Conservation (phyloP, 2,797 vertebrate genomes). For the Lepidocolaptes lacrymiger region DNA sequence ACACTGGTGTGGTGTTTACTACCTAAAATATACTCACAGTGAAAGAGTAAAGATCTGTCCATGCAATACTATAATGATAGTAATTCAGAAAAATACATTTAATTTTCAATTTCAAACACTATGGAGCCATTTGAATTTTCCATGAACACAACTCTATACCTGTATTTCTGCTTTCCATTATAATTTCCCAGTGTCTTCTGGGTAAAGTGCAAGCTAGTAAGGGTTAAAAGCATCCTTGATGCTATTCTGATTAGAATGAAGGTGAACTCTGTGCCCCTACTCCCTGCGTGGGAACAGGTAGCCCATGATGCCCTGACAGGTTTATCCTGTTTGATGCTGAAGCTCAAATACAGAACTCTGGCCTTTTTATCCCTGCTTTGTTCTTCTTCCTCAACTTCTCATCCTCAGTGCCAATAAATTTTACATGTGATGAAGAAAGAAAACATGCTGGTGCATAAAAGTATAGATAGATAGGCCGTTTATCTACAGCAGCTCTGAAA, state of each 20-base stretch:
- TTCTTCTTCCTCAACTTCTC: background rate
- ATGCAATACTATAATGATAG: background rate
- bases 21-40: background rate
- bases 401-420: background rate
- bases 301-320: fast-evolving
- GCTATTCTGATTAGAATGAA: background rate
- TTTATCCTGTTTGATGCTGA: background rate
- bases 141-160: background rate
- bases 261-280: background rate
- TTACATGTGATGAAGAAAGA: background rate
- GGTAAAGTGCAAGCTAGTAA: background rate
- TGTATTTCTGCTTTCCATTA: background rate
- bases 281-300: background rate
- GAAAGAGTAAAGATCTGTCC: background rate
- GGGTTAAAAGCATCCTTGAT: background rate
- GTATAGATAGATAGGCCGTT: background rate
- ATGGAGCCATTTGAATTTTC: background rate
- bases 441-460: background rate
- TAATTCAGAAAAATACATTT: background rate
- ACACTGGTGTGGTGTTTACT: background rate
- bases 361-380: background rate
- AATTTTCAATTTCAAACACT: background rate
- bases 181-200: background rate
- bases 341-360: background rate
- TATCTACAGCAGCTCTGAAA: background rate